Conservation (phyloP, 2,888 invertebrate species). For the Carterocephalus palaemon region DNA sequence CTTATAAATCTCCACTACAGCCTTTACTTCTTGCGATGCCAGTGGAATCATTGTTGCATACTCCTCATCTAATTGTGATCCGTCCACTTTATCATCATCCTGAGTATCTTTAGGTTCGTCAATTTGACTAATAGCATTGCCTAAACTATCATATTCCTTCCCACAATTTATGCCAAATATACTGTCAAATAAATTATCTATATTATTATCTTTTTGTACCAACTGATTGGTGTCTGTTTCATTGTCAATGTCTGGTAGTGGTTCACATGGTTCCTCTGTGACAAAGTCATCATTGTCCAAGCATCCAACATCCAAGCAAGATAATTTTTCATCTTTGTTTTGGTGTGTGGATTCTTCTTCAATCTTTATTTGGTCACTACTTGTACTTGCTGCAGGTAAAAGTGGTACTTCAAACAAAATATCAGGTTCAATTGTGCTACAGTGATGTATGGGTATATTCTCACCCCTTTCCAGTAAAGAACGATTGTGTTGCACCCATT, state of each 20-base stretch:
- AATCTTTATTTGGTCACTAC: not conserved
- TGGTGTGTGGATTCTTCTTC: slow-evolving; percentile 33
- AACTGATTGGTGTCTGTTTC: not conserved
- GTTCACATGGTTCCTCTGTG: slow-evolving; percentile 5
- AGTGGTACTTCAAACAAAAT: slow-evolving; percentile 39
- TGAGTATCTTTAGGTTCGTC: slow-evolving; percentile 20
- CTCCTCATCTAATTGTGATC: slow-evolving; percentile 54
- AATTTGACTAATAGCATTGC: slow-evolving; percentile 20
- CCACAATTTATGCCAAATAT: slow-evolving; percentile 27
- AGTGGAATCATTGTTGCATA: slow-evolving; percentile 61
- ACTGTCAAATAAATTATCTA: slow-evolving; percentile 25
- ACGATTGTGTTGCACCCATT: slow-evolving; percentile 51
- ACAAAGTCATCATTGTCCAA: slow-evolving; percentile 26
- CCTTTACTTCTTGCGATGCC: slow-evolving; percentile 56
- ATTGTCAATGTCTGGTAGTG: not conserved
- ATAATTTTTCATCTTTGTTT: slow-evolving; percentile 37
- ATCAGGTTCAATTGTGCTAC: slow-evolving; percentile 46
- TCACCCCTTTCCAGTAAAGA: slow-evolving; percentile 34
- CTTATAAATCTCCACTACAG: slow-evolving; percentile 57
- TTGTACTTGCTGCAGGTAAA: not conserved
- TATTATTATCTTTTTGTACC: slow-evolving; percentile 15
- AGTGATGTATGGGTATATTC: slow-evolving; percentile 45
- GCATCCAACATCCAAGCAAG: slow-evolving; percentile 33
- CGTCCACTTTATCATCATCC: slow-evolving; percentile 44
- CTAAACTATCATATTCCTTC: slow-evolving; percentile 31